phyloP scores from a whole-genome alignment of 2,113 vertebrate species.

The Semnopithecus entellus region DNA sequence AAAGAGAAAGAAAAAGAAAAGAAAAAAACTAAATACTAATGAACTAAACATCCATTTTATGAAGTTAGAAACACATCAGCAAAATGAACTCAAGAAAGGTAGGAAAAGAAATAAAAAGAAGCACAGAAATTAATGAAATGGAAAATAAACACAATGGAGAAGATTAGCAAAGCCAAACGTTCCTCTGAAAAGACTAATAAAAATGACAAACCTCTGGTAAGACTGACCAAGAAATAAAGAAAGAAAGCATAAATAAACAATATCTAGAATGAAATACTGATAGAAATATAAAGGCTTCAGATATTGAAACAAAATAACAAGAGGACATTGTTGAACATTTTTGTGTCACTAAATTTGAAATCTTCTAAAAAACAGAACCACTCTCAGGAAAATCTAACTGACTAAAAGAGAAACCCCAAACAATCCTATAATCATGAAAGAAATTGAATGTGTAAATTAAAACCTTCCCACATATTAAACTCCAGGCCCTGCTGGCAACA shows the following conservation, averaged over 20 bases:
- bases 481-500: not conserved
- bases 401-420: conserved; percentile 22
- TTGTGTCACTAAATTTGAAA: conserved; percentile 20
- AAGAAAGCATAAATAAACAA: not conserved
- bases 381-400: not conserved
- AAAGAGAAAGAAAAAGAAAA: no score
- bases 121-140: conserved; percentile 12
- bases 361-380: not conserved
- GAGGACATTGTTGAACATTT: not conserved
- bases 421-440: not conserved
- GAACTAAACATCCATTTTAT: not conserved
- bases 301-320: not conserved
- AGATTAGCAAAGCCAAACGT: not conserved
- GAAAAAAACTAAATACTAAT: not conserved
- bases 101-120: conserved; percentile 19
- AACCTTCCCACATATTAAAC: not conserved
- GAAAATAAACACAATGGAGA: conserved; percentile 29
- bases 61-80: conserved; percentile 8
- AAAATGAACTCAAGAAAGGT: not conserved
- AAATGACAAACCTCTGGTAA: not conserved
- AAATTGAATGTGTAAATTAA: conserved; percentile 10
- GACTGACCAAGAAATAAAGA: not conserved
- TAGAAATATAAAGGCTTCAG: not conserved
- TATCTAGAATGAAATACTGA: not conserved
- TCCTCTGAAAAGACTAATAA: not conserved